Conservation (phyloP, 2,888 invertebrate genomes). For the Perizoma affinitatum region DNA sequence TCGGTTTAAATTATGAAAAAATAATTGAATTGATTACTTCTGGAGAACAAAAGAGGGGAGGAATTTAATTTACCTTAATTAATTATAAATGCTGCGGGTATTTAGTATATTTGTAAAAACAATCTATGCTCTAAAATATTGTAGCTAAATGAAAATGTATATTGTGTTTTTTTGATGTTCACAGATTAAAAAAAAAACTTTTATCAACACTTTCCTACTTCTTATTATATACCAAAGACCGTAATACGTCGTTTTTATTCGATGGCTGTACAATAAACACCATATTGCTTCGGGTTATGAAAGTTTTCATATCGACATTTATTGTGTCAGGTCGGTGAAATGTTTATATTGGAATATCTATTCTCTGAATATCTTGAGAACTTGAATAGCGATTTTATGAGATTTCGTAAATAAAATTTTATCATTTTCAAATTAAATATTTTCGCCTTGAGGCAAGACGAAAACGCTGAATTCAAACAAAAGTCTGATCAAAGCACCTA, state of each 20-base stretch:
- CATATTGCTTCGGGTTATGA: slow-evolving; percentile 54
- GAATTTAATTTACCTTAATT: neutral
- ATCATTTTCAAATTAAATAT: neutral
- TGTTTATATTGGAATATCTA: slow-evolving; percentile 42
- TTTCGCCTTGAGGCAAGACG: neutral
- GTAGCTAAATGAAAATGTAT: too few species aligned
- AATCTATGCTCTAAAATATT: neutral
- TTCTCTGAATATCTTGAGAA: slow-evolving; percentile 18
- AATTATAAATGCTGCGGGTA: neutral
- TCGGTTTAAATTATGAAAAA: neutral
- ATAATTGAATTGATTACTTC: neutral
- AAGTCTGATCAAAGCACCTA: too few species aligned
- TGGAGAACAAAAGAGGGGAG: neutral
- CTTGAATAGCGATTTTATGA: slow-evolving; percentile 9
- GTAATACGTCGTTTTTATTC: slow-evolving; percentile 46
- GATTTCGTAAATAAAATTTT: slow-evolving; percentile 4
- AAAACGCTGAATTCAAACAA: neutral
- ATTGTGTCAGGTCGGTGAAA: slow-evolving; percentile 46
- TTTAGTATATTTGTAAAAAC: neutral
- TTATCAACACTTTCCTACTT: too few species aligned
- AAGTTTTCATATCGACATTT: slow-evolving; percentile 59
- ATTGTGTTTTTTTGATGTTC: too few species aligned
- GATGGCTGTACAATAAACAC: slow-evolving; percentile 48
- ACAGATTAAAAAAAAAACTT: too few species aligned
- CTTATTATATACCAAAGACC: slow-evolving; percentile 45